Evolutionary conservation across 2,113 vertebrate species (phyloP).

Genomic region (Hepsetus odoe): DNA sequence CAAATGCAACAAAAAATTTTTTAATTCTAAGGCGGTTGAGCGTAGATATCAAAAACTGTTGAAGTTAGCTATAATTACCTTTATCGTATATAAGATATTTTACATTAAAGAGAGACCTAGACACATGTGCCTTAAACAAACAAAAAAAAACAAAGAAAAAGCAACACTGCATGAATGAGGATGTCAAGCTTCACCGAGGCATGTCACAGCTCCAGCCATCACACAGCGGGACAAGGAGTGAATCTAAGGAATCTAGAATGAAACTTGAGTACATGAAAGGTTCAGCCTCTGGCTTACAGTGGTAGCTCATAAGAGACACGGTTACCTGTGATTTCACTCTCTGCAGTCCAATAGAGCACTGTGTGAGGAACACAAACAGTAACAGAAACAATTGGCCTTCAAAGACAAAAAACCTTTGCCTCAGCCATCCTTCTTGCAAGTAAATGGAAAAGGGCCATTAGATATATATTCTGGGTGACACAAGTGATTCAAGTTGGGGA

Average conservation of each 20-base stretch:
- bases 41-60: too few relatives aligned
- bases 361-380: constrained; percentile 74
- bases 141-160: constrained; percentile 41
- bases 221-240: constrained; percentile 58
- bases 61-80: too few relatives aligned
- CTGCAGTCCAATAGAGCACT: constrained; percentile 84
- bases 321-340: constrained; percentile 81
- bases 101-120: not conserved
- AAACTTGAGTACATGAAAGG: constrained; percentile 3
- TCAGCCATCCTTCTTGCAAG: constrained; percentile 23
- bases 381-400: constrained; percentile 75
- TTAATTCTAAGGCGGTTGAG: too few relatives aligned
- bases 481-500: not conserved
- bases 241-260: constrained; percentile 21
- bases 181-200: constrained; percentile 59
- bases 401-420: constrained; percentile 57
- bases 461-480: not conserved
- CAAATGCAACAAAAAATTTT: too few relatives aligned
- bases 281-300: constrained; percentile 56
- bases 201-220: constrained; percentile 66
- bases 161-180: constrained; percentile 56
- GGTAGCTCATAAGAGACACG: constrained; percentile 59
- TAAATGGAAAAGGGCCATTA: not conserved
- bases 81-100: too few relatives aligned
- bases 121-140: not conserved